phyloP scores from a whole-genome alignment of 2,797 vertebrate species.

The Typhlichthys subterraneus region DNA sequence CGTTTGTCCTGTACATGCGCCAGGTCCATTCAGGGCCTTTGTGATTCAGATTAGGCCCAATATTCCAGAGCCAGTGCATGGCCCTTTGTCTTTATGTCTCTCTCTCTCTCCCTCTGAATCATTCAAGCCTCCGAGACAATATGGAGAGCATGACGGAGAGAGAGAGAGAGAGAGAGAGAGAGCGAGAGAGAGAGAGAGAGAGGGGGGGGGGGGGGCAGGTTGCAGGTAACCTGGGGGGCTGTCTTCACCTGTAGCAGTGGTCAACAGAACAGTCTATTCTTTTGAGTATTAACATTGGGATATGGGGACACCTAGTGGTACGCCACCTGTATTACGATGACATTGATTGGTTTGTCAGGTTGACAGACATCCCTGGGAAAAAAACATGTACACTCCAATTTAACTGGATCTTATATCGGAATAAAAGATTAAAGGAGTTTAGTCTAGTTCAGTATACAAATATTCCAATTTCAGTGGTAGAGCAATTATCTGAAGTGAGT shows the following conservation, averaged over 20 bases:
- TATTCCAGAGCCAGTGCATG: conserved; percentile 56
- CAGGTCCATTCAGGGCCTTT: conserved; percentile 69
- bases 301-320: conserved; percentile 73
- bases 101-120: conserved; percentile 52
- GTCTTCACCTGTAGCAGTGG: conserved; percentile 1
- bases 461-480: background rate
- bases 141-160: conserved; percentile 8
- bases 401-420: background rate
- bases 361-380: background rate
- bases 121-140: conserved; percentile 25
- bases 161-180: conserved; percentile 1
- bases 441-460: background rate
- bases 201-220: conserved; percentile 14
- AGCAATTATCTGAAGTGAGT: too few relatives aligned
- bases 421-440: background rate
- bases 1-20: conserved; percentile 43
- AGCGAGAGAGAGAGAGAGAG: conserved; percentile 24
- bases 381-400: background rate
- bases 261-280: conserved; percentile 17
- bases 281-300: conserved; percentile 19
- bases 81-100: conserved; percentile 58
- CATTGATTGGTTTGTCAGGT: background rate
- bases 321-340: conserved; percentile 13
- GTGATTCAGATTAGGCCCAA: conserved; percentile 77
- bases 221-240: background rate